Evolutionary conservation across 2,888 invertebrate species (phyloP), one percentile per base, ranked within the genome.

Genomic region (Conchocele bisecta): DNA sequence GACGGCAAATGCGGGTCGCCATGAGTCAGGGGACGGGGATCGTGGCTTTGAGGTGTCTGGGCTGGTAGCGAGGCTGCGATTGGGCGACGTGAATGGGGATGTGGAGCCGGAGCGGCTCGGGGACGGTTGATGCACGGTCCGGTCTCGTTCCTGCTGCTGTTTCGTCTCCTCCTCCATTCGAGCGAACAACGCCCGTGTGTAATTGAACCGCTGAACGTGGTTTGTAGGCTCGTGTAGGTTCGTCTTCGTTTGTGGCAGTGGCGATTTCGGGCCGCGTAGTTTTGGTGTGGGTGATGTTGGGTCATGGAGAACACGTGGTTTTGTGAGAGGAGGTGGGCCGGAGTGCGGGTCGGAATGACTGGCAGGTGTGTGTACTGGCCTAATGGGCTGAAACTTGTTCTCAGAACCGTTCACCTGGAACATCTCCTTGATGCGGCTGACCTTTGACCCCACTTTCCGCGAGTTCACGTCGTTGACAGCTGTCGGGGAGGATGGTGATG

Each of bases 161-260:
- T 76, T 77, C 1, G 65, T 84, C 54, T 89, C 84, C 41, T 89
- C 87, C 61, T 90, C 90, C 82, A 91, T 82, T n/a, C 86, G 75
- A n/a, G 89, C 89, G 72, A 90, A 90, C 44, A 90, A 74, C 5
- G 88, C 89, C 15, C 89, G 79, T 0, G 89, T 89, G 73, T 87
- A 84, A 59, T 88, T 89, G 60, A 90, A 90, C 15, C 90, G 73
- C 65, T 90, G 85, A 1, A 90, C 88, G 81, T 90, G 90, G 60
- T 81, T 88, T 13, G 86, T 84, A n/a, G 86, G 72, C 39, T 85
- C 83, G 15, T 74, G 54, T 3, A 80, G 57, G 15, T 60, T 60
- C 3, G 72, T 58, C 11, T 79, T 75, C 7, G 70, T 31, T 26
- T 17, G 29, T n/a, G 48, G 3, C 17, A 31, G n/a, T 9, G 31